Conservation (phyloP, 2,888 invertebrate genomes). For the Steromphala cineraria region DNA sequence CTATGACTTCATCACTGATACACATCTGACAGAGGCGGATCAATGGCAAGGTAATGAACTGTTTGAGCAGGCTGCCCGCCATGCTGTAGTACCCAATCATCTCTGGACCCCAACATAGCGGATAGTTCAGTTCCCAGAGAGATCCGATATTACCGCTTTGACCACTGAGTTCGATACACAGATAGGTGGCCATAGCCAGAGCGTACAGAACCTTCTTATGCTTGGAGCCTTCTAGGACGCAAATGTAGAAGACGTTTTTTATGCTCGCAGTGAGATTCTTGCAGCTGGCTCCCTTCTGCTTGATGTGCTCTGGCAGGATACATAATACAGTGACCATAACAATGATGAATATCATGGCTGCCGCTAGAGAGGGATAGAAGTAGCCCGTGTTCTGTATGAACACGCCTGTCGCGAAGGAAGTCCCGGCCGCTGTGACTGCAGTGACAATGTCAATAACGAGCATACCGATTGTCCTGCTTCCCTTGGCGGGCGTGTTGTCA, state of each 20-base stretch:
- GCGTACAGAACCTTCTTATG: background rate
- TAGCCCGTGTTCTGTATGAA: conserved; percentile 36
- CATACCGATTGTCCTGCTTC: conserved; percentile 35
- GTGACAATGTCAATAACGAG: conserved; percentile 27
- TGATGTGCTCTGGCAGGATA: background rate
- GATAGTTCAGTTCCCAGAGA: conserved; percentile 46
- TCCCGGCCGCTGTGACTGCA: conserved; percentile 23
- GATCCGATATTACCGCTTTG: conserved; percentile 32
- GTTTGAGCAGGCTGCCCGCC: conserved; percentile 18
- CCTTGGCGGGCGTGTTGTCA: conserved; percentile 32
- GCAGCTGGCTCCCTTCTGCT: background rate
- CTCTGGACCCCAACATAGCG: conserved; percentile 51
- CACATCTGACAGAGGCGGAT: conserved; percentile 40
- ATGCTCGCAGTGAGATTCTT: background rate
- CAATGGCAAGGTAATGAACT: conserved; percentile 34
- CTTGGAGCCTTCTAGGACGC: background rate
- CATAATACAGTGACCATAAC: background rate
- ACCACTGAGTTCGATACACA: background rate
- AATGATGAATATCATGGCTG: background rate
- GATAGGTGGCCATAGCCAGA: background rate
- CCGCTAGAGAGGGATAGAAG: conserved; percentile 19
- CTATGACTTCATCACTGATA: conserved; percentile 40
- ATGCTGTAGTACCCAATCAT: conserved; percentile 42
- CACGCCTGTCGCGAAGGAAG: conserved; percentile 29
- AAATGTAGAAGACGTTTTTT: background rate